Evolutionary conservation across 1,140 invertebrate genomes (phyloP).

Genomic region (Drosophila miranda): DNA sequence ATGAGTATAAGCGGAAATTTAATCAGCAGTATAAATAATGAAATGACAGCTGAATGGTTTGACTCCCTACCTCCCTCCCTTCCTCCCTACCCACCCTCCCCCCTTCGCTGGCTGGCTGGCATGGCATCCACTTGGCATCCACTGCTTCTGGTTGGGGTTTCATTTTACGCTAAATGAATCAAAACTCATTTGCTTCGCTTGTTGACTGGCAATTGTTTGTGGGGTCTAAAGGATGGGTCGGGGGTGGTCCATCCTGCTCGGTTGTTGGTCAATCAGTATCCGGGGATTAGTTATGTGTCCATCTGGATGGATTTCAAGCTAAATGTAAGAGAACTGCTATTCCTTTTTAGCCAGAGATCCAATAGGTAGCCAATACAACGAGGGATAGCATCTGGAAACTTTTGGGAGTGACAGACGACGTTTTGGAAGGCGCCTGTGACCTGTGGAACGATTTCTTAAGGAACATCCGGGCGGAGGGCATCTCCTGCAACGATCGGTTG

Average conservation of each 20-base stretch:
- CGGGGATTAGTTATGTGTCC: slow-evolving; percentile 9
- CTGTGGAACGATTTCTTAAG: too few relatives aligned
- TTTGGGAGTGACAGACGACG: too few relatives aligned
- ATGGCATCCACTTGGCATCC: not conserved
- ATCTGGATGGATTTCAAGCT: not conserved
- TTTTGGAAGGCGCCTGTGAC: too few relatives aligned
- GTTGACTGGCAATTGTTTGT: slow-evolving; percentile 51
- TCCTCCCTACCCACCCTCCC: not conserved
- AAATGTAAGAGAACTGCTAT: not conserved
- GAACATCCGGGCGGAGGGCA: too few relatives aligned
- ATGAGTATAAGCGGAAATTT: slow-evolving; percentile 80
- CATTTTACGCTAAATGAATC: slow-evolving; percentile 58
- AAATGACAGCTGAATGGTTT: slow-evolving; percentile 74
- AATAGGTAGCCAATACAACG: too few relatives aligned
- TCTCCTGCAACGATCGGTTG: too few relatives aligned
- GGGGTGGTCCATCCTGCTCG: not conserved
- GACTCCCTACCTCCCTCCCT: slow-evolving; percentile 14
- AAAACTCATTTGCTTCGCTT: slow-evolving; percentile 70
- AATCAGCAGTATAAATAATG: slow-evolving; percentile 80
- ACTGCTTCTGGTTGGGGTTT: slow-evolving; percentile 26
- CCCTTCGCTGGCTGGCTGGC: too few relatives aligned
- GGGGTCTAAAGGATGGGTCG: slow-evolving; percentile 3
- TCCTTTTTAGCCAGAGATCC: too few relatives aligned
- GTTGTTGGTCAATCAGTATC: slow-evolving; percentile 50
- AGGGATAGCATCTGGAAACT: too few relatives aligned